A percentile compares a stretch with the other conserved stretches of the same genome.
phyloP scores from a whole-genome alignment of 35 echinoderm and acorn worm genomes.

The Ptychodera flava region DNA sequence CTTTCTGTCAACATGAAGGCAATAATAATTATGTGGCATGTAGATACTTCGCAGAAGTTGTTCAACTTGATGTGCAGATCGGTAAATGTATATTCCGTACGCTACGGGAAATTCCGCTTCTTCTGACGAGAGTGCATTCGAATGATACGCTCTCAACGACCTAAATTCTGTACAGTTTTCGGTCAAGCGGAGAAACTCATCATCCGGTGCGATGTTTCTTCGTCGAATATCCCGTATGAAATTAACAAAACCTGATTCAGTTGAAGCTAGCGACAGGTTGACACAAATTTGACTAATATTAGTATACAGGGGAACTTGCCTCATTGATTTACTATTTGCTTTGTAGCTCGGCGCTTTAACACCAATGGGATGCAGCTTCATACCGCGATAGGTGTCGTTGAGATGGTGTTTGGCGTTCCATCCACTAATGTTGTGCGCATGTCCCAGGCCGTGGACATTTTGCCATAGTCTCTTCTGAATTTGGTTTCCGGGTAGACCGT shows the following conservation, averaged over 20 bases:
- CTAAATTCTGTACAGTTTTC: background rate
- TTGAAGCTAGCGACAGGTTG: background rate
- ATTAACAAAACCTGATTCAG: background rate
- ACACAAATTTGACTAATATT: background rate
- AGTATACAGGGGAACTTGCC: background rate
- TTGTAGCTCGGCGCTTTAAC: background rate
- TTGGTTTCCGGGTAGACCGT: background rate
- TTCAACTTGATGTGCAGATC: constrained; percentile 39
- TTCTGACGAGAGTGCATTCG: background rate
- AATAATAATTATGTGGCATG: constrained; percentile 72
- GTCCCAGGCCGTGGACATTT: background rate
- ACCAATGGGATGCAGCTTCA: background rate
- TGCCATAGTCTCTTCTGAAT: background rate
- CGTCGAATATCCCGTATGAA: background rate
- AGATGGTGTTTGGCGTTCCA: background rate
- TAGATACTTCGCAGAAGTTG: constrained; percentile 45
- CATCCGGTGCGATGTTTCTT: background rate
- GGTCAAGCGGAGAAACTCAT: background rate
- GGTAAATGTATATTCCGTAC: background rate
- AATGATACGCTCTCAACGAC: background rate
- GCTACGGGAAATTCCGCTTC: background rate
- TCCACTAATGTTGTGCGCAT: background rate
- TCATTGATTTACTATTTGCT: background rate
- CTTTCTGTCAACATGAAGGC: constrained; percentile 51
- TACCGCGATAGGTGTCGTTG: background rate